Evolutionary conservation across 2,888 invertebrate species (phyloP).

Genomic region (Fragum whitleyi): DNA sequence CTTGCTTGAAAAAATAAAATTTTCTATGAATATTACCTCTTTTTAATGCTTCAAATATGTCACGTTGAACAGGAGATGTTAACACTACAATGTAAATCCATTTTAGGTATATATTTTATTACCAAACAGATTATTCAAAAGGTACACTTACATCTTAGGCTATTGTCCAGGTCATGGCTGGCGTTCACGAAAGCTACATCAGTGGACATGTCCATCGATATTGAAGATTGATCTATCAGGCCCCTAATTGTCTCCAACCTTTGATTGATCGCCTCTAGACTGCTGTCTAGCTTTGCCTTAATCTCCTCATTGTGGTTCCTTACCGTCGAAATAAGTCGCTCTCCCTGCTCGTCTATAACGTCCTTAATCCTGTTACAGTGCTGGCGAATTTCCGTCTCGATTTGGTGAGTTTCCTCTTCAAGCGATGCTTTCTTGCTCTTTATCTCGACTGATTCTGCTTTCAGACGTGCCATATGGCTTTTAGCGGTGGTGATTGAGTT

Average conservation of each 20-base stretch:
- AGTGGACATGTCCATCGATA: constrained; percentile 55
- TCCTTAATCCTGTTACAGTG: constrained; percentile 60
- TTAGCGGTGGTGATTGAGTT: constrained; percentile 57
- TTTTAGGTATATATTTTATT: too few species aligned
- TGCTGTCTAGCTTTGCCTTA: constrained; percentile 47
- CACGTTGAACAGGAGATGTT: too few species aligned
- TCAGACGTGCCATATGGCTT: constrained; percentile 56
- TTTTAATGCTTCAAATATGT: too few species aligned
- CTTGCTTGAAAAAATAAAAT: too few species aligned
- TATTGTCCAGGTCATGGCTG: constrained; percentile 48
- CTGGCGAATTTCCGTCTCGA: constrained; percentile 45
- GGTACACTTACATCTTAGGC: constrained; percentile 43
- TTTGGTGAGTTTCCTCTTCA: constrained; percentile 56
- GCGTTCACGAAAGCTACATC: constrained; percentile 59
- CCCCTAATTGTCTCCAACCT: constrained; percentile 47
- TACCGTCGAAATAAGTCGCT: constrained; percentile 43
- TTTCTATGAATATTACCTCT: too few species aligned
- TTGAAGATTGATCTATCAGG: constrained; percentile 54
- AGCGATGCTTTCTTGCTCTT: constrained; percentile 45
- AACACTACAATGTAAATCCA: too few species aligned
- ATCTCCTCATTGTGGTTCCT: constrained; percentile 58
- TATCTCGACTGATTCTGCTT: constrained; percentile 58
- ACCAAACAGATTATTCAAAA: too few species aligned
- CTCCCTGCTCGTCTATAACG: constrained; percentile 54
- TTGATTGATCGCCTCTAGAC: constrained; percentile 52